Base-by-base conservation (phyloP, 2,888 invertebrate species). In the Nomada lathburiana region DNA sequence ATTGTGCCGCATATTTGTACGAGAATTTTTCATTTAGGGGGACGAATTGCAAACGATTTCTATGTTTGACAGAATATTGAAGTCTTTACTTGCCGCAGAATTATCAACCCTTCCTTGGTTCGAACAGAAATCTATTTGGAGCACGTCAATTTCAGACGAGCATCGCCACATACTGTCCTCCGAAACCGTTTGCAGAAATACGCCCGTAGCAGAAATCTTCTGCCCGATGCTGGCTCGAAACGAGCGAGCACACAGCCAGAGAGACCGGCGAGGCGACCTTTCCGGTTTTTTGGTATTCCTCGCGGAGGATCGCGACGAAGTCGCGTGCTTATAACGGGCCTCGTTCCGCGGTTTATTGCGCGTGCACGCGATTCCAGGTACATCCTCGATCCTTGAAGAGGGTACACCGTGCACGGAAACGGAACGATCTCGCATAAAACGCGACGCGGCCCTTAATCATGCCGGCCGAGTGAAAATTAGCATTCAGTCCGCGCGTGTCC, bases 401-500 rank as follows among this genome's bases (percentile, higher is more conserved):
- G 26, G 16, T 20, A 50, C 72, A 50, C 63, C 69, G 59, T 55
- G 74, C 75, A 47, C 65, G 64, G 20, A 69, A 60, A 70, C 65
- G 77, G 63, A 60, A 78, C 64, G 72, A 60, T 75, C 60, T 44
- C 63, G 78, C 71, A 75, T 60, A 70, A 71, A 75, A 65, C 64
- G 72, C 82, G 72, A 60, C 63, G 75, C 74, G 79, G 59, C 84
- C 83, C 82, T 88, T 88, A 88, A 89, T 89, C 89, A 87, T 83
- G 84, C 55, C 70, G 72, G 68, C 80, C 81, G 88, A 91, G 90
- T 87, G 88, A 89, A 91, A 91, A 91, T 92, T 92, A 90, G 91
- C 90, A 92, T 92, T 91, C 92, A 91, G 85, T 76, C 78, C 77
- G 90, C 92, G 90, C 89, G 85, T 79, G 82, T 63, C 72, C 89